These are phyloP conservation scores for Plebejus anna DNA, from an alignment of 2,888 invertebrate species.

Conservation along the genomic window DNA sequence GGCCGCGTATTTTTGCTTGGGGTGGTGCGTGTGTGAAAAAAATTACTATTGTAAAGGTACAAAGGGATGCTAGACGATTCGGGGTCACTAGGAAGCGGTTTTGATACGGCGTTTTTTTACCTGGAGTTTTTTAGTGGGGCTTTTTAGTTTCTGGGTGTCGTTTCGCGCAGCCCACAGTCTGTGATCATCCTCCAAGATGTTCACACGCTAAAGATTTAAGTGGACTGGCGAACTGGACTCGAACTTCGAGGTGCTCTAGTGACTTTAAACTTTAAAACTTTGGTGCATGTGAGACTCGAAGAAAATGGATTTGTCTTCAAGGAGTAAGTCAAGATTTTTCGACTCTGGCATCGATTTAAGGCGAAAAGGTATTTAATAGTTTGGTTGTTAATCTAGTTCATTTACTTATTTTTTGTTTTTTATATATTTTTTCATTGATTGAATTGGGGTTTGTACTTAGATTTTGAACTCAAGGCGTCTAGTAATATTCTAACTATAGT, in stretches of 20 bases:
- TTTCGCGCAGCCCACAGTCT: constrained; percentile 76
- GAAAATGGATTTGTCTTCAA: constrained; percentile 71
- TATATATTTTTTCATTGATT: neutral
- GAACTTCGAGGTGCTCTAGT: constrained; percentile 36
- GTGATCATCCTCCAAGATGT: constrained; percentile 78
- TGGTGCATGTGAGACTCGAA: constrained; percentile 43
- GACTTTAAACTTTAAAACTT: constrained; percentile 41
- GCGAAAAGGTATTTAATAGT: constrained; percentile 68
- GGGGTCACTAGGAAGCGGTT: constrained; percentile 80
- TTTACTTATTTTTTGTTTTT: neutral
- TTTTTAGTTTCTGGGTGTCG: constrained; percentile 68
- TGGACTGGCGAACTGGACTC: constrained; percentile 53
- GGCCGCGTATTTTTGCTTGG: constrained; percentile 75
- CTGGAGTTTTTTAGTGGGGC: constrained; percentile 62
- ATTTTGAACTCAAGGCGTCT: neutral
- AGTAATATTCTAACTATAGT: no score
- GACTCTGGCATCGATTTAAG: constrained; percentile 77
- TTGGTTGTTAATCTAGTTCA: constrained; percentile 16
- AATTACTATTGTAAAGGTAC: constrained; percentile 78
- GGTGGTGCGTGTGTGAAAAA: constrained; percentile 78
- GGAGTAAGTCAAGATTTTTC: constrained; percentile 80
- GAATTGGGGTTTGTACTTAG: neutral
- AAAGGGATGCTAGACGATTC: constrained; percentile 78
- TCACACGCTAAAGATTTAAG: constrained; percentile 68
- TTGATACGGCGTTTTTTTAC: constrained; percentile 78